Percentiles rank a stretch among this genome's conserved stretches.
These are phyloP conservation scores for Phymorhynchus buccinoides DNA, from an alignment of 1,140 invertebrate genomes.

Conservation along the genomic window DNA sequence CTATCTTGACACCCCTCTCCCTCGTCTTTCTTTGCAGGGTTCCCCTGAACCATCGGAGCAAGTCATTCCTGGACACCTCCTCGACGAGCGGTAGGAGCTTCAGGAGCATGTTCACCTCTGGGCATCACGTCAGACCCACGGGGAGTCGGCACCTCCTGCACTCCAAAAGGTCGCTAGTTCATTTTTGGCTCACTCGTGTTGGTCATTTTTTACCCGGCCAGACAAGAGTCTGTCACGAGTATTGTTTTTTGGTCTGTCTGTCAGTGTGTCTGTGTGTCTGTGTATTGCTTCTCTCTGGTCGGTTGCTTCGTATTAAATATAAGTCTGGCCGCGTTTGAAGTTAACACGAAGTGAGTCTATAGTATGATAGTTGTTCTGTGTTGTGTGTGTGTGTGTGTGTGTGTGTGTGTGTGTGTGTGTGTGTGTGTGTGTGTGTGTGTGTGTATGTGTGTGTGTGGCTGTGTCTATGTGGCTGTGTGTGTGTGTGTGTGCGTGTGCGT, in stretches of 20 bases:
- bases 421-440: too few relatives aligned
- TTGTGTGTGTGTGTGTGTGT: too few relatives aligned
- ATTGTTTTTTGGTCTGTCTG: background rate
- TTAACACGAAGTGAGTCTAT: too few relatives aligned
- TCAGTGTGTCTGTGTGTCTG: background rate
- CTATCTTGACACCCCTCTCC: too few relatives aligned
- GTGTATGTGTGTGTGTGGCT: too few relatives aligned
- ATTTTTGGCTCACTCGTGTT: too few relatives aligned
- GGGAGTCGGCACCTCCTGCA: background rate
- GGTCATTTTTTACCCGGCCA: background rate
- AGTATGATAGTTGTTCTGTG: too few relatives aligned
- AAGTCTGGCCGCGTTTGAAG: background rate
- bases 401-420: too few relatives aligned
- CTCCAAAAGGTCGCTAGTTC: slow-evolving; percentile 18
- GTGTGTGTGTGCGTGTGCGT: too few relatives aligned
- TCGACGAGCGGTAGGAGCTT: slow-evolving; percentile 16
- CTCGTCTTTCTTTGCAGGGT: too few relatives aligned
- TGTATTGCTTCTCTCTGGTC: background rate
- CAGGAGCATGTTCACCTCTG: background rate
- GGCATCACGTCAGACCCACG: background rate
- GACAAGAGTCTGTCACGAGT: too few relatives aligned
- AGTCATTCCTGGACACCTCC: background rate
- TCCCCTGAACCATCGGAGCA: background rate
- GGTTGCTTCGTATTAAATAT: background rate
- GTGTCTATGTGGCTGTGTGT: too few relatives aligned